Evolutionary conservation across 2,113 vertebrate genomes (phyloP), one percentile per base, ranked within the genome.

Genomic region (Manacus vitellinus): DNA sequence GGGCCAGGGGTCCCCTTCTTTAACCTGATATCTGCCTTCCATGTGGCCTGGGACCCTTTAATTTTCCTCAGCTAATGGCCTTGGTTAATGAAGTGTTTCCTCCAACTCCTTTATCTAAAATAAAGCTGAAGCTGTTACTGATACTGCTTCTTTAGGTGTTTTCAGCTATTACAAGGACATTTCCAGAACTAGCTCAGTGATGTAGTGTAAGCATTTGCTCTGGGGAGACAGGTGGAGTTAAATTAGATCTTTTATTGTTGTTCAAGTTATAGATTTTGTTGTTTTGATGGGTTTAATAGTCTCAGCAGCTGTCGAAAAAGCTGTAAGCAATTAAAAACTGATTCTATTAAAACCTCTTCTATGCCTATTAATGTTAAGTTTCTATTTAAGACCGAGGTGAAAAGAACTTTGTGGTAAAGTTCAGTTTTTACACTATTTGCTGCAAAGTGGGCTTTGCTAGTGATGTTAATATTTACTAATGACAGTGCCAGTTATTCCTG

Each of bases 251-350:
- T 94, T 93, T 66, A 39, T 20, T 90, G 62, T 37, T 66, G 41
- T 59, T 86, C n/a, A 54, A 7, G 9, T 76, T 80, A 70, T 14
- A 73, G 51, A 83, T 77, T 92, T 92, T 80, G 31, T 92, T 85
- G 28, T 62, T 93, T 93, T 83, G 63, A 62, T 92, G 66, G 49
- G 13, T 46, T 95, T 85, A 66, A 83, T 88, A 70, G 51, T 85
- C 25, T 88, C 55, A 37, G 33, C 39, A 86, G 28, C 79, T 77
- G 37, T 71, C 85, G 63, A 88, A 92, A 93, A 92, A 70, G 14
- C 39, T 44, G 58, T 75, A 79, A 90, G 63, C 46, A 90, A 80
- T 96, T 90, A 90, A 66, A 90, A 94, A 24, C n/a, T 72, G 19
- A 59, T 93, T 93, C 56, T 61, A 39, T 41, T 79, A 68, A 72